Base-by-base conservation (phyloP, 2,113 vertebrate genomes). In the Amblyopsis rosae region DNA sequence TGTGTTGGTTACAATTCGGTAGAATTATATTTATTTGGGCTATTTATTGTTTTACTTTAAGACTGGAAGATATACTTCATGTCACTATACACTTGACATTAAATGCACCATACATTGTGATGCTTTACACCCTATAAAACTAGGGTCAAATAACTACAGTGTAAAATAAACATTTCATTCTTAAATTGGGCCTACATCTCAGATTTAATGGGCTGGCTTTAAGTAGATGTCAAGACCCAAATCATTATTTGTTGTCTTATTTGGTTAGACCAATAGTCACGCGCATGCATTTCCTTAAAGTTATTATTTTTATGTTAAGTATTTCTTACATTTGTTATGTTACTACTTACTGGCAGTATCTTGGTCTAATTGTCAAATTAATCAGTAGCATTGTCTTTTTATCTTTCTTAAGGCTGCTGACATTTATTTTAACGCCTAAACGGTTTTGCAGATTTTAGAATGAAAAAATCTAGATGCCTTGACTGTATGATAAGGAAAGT, bases 101-200 rank as follows among this genome's bases (percentile, higher is more conserved):
- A 72, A 78, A 56, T 17, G 49, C 17, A 33, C 35, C 80, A 67
- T 74, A 79, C 66, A 88, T 58, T 67, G 63, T 45, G 62, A 61
- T 48, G 58, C 26, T 41, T 58, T 62, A 16, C 9, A 67, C 87
- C 86, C 88, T 89, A 87, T 88, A 90, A 85, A 91, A 91, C 89
- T 89, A 91, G 88, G 81, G 86, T 48, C 55, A 46, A n/a, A 65
- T 65, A 46, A 17, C 62, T 59, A 55, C 26, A 26, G 26, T 26
- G 26, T 15, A 48, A 59, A 61, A 68, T 76, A 12, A 62, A 75
- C 73, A 68, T 47, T 59, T n/a, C 69, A 65, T 70, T 35, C 58
- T 71, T 45, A 67, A n/a, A 50, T 72, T 69, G 47, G 12, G 49
- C 8, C 68, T 67, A 59, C 55, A 77, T 67, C 64, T 76, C 0